These are phyloP conservation scores for Felis chaus DNA, from an alignment of 2,113 vertebrate species.

Conservation along the genomic window DNA sequence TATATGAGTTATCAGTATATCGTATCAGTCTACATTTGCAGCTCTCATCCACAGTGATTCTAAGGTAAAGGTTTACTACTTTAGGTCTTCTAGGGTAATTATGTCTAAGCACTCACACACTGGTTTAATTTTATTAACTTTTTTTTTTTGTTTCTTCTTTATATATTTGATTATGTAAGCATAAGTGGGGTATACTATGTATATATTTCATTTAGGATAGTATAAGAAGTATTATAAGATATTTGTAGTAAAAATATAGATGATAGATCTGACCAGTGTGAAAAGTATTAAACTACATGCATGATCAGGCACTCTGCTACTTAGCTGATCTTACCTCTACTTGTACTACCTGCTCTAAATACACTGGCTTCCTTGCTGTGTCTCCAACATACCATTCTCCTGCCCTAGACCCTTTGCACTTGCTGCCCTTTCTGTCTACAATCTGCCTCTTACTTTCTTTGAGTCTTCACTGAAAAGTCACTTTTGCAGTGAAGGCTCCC, in stretches of 20 bases:
- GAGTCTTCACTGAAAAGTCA: neutral
- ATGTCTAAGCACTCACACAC: neutral
- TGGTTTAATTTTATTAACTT: neutral
- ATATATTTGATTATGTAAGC: neutral
- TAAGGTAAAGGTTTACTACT: neutral
- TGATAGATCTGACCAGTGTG: neutral
- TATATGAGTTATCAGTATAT: neutral
- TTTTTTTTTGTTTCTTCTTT: neutral
- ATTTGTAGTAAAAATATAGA: neutral
- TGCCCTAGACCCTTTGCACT: neutral
- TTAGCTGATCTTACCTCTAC: neutral
- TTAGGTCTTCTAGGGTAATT: neutral
- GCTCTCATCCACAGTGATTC: neutral
- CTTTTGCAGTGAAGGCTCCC: neutral
- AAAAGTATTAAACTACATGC: neutral
- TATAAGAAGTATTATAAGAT: neutral
- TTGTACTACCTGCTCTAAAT: neutral
- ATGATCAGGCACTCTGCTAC: neutral
- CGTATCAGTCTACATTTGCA: neutral
- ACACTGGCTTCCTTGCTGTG: neutral
- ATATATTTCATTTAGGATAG: neutral
- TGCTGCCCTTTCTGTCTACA: neutral
- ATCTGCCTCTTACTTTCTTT: neutral
- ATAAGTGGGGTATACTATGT: neutral
- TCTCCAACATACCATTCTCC: neutral